Evolutionary conservation across 2,888 invertebrate genomes (phyloP), one percentile per base, ranked within the genome.

Genomic region (Melanostoma mellinum): DNA sequence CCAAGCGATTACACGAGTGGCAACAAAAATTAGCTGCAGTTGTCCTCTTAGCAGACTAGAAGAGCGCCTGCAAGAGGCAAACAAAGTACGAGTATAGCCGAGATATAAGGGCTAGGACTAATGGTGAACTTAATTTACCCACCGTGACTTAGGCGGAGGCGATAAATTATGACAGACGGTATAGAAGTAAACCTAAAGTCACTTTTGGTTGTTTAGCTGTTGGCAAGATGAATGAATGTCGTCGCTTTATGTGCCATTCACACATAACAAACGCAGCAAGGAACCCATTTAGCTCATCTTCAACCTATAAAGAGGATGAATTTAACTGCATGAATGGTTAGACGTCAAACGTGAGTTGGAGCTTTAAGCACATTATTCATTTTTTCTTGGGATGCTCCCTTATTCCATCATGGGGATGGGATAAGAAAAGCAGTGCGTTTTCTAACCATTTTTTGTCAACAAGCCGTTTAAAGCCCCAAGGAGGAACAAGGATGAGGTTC

Each of bases 261-360:
- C 71, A 76, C 67, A 81, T 48, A 68, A 55, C 67, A 46, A 71
- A 67, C 44, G 69, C 69, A 63, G 53, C 61, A 74, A 6, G 48
- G 46, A 61, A 44, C 44, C 72, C 71, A 80, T 80, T 85, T 65
- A 85, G 68, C 63, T 55, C 80, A 76, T 76, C 75, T 80, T 85
- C 75, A 85, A 80, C 74, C 68, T 80, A 67, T 58, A 76, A 80
- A 76, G 75, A 56, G 80, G 72, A 80, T 80, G 61, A 75, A 72
- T 76, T 85, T 75, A 68, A 68, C 65, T 75, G 71, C 79, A 75
- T 67, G 68, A 67, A 67, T 79, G 71, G 52, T 35, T 40, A 68
- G 46, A 60, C 65, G 55, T 78, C 56, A 73, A 78, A 78, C 69
- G 58, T 78, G 56, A 68, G 71, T 50, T 33, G 50, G 55, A 53